Base-by-base conservation (phyloP, 2,888 invertebrate species). In the Spicauda simplicius region DNA sequence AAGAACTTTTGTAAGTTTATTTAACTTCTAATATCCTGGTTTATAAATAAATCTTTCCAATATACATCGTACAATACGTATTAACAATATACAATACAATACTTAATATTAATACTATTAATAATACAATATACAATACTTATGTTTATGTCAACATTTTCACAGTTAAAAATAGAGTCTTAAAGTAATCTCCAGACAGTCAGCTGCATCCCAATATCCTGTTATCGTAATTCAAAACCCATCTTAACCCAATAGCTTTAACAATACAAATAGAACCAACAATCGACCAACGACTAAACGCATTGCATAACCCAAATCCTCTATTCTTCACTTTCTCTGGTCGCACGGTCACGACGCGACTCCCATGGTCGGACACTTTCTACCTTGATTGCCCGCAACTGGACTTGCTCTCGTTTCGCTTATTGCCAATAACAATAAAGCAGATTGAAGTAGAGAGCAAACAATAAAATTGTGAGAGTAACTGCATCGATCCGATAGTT, bases 301-400 rank as follows among this genome's bases (percentile, higher is more conserved):
- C 45, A 48, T 55, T 66, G 50, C 60, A 60, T 20, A 66, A 66
- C 11, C 33, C 55, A 55, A 60, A 60, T 66, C 70, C 70, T 69
- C 68, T 70, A 67, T 71, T 70, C 64, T 56, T 74, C 74, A 87
- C 90, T 91, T 90, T 91, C 90, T 81, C 88, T 78, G 73, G 80
- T 85, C 83, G 77, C 85, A 84, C 82, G 84, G 83, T 81, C 85
- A 84, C 85, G 84, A 84, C 77, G 78, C 72, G 69, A 76, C 76
- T 75, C 73, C 72, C 77, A 71, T 73, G 58, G 68, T 65, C 72
- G 72, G 60, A 48, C 79, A 85, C 90, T 91, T 90, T 90, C 88
- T 86, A 86, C 75, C 75, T 80, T 76, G 73, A 80, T 79, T 74
- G 73, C 75, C 70, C 77, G 77, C 74, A 77, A 59, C 63, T 63